These are phyloP conservation scores for Trichogramma evanescens DNA, from an alignment of 2,888 invertebrate genomes.

Conservation along the genomic window DNA sequence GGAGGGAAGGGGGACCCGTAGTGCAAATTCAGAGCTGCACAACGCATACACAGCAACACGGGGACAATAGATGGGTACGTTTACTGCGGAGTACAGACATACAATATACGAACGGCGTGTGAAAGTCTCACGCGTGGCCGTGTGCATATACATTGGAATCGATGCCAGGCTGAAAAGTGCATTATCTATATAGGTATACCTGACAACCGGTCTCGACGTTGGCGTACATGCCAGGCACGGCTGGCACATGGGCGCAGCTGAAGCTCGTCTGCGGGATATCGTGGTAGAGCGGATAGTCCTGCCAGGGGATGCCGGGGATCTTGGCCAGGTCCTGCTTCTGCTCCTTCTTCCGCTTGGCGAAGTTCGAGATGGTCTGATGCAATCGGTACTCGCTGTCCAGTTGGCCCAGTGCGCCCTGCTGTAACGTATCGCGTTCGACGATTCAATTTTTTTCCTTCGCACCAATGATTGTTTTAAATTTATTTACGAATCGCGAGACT, in stretches of 20 bases:
- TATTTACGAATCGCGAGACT: too few species aligned
- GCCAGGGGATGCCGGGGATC: constrained; percentile 72
- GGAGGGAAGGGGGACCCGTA: too few species aligned
- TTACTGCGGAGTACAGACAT: neutral
- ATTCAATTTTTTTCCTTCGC: too few species aligned
- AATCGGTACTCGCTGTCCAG: constrained; percentile 4
- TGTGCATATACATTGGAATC: too few species aligned
- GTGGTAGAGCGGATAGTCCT: constrained; percentile 76
- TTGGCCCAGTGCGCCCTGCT: too few species aligned
- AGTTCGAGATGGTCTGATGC: constrained; percentile 12
- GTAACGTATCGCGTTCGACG: too few species aligned
- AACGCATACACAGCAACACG: too few species aligned
- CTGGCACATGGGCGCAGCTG: constrained; percentile 71
- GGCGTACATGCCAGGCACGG: constrained; percentile 83
- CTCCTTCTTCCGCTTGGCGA: constrained; percentile 28
- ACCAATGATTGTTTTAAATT: too few species aligned
- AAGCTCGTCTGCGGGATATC: constrained; percentile 72
- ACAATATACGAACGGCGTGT: neutral
- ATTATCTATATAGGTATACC: constrained; percentile 47
- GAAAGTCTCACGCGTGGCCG: neutral
- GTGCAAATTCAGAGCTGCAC: too few species aligned
- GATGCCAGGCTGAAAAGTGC: too few species aligned
- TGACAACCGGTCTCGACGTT: constrained; percentile 83
- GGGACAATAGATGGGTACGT: neutral
- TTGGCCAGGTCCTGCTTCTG: constrained; percentile 70